These are phyloP conservation scores for Palloptera scutellata DNA, from an alignment of 2,888 invertebrate genomes.

Conservation along the genomic window DNA sequence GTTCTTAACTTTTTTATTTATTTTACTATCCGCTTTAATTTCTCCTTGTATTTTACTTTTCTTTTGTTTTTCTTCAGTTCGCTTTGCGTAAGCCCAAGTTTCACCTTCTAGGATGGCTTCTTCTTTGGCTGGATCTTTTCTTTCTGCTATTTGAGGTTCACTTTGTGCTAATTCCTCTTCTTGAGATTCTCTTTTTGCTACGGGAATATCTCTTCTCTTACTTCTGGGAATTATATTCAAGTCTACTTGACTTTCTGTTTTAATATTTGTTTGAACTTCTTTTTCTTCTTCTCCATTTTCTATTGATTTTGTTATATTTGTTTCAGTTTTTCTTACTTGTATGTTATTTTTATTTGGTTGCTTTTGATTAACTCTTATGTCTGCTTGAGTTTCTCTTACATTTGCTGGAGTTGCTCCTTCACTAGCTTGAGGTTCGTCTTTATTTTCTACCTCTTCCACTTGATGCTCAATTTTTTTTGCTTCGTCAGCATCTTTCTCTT, in stretches of 20 bases:
- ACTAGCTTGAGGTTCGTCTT: neutral
- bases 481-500: neutral
- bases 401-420: neutral
- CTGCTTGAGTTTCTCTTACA: neutral
- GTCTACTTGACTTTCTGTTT: neutral
- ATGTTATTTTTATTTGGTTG: neutral
- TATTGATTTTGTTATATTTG: neutral
- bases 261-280: neutral
- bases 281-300: neutral
- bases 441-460: neutral
- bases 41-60: neutral
- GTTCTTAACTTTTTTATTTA: too few species aligned
- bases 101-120: neutral
- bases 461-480: neutral
- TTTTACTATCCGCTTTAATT: neutral
- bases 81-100: neutral
- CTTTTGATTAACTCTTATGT: too few species aligned
- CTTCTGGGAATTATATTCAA: neutral
- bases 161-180: neutral
- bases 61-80: neutral
- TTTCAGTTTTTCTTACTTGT: neutral
- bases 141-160: neutral
- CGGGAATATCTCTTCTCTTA: too few species aligned
- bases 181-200: too few species aligned
- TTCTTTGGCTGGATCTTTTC: constrained; percentile 1